A percentile compares a stretch with the other conserved stretches of the same genome.
Conservation (phyloP, 1,140 invertebrate genomes). For the Bombyx mandarina region DNA sequence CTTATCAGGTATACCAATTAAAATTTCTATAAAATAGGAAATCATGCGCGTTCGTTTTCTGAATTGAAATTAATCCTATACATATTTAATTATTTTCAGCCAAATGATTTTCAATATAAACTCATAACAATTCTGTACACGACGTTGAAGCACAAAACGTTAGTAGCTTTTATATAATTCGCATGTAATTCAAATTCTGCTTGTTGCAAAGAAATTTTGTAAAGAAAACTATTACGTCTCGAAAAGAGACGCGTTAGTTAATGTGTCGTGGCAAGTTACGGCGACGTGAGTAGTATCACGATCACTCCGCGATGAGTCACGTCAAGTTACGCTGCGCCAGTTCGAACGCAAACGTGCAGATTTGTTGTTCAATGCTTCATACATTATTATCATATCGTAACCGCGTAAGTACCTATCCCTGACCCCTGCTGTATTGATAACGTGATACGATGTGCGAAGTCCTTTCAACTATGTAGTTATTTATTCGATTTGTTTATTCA, state of each 20-base stretch:
- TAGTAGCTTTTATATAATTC: constrained; percentile 1
- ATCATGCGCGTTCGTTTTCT: too few relatives aligned
- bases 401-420: constrained; percentile 12
- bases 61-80: too few relatives aligned
- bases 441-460: constrained; percentile 16
- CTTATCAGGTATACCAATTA: too few relatives aligned
- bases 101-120: too few relatives aligned
- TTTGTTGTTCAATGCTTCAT: constrained; percentile 22
- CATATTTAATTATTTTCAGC: too few relatives aligned
- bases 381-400: constrained; percentile 25
- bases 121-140: constrained; percentile 2
- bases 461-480: constrained; percentile 15
- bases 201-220: constrained; percentile 4
- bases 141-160: background rate
- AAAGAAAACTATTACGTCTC: constrained; percentile 7
- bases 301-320: constrained; percentile 16
- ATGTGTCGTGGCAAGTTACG: constrained; percentile 5
- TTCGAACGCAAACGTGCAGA: constrained; percentile 9
- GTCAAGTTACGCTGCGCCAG: constrained; percentile 4
- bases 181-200: background rate
- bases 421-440: constrained; percentile 26
- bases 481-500: too few relatives aligned
- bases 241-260: constrained; percentile 1
- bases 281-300: constrained; percentile 23
- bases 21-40: too few relatives aligned